Percentiles rank a stretch among this genome's conserved stretches.
Evolutionary conservation across 1,140 invertebrate genomes (phyloP).

Genomic region (Eumaeus atala): DNA sequence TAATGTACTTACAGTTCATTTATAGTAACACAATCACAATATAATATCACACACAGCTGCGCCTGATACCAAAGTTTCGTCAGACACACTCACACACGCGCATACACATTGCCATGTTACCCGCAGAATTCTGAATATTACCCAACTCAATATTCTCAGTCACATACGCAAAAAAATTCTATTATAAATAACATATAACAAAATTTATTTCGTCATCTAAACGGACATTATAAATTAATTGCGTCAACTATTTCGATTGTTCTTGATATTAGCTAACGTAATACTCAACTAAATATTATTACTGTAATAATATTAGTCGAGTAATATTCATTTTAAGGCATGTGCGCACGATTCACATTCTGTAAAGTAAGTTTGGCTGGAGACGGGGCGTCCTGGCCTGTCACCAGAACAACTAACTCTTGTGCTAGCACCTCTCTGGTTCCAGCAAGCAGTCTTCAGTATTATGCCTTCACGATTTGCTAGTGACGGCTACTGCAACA

Average conservation of each 20-base stretch:
- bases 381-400: slow-evolving; percentile 22
- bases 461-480: slow-evolving; percentile 42
- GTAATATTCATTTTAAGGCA: slow-evolving; percentile 34
- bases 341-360: slow-evolving; percentile 38
- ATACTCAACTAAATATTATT: background rate
- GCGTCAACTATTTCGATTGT: background rate
- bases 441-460: slow-evolving; percentile 64
- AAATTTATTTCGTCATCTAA: background rate
- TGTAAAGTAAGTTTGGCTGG: slow-evolving; percentile 34
- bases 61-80: slow-evolving; percentile 57
- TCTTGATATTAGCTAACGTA: slow-evolving; percentile 1
- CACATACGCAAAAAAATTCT: background rate
- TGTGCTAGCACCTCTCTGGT: slow-evolving; percentile 28
- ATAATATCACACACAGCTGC: slow-evolving; percentile 67
- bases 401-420: slow-evolving; percentile 19
- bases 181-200: background rate
- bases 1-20: slow-evolving; percentile 64
- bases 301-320: slow-evolving; percentile 17
- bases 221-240: too few relatives aligned
- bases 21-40: slow-evolving; percentile 69
- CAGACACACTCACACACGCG: slow-evolving; percentile 52
- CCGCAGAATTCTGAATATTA: slow-evolving; percentile 43
- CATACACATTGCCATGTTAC: slow-evolving; percentile 42
- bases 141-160: slow-evolving; percentile 15
- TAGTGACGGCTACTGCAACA: slow-evolving; percentile 67